Percentiles rank a stretch among this genome's conserved stretches.
phyloP scores from a whole-genome alignment of 2,113 vertebrate genomes.

The Sebastes fasciatus region DNA sequence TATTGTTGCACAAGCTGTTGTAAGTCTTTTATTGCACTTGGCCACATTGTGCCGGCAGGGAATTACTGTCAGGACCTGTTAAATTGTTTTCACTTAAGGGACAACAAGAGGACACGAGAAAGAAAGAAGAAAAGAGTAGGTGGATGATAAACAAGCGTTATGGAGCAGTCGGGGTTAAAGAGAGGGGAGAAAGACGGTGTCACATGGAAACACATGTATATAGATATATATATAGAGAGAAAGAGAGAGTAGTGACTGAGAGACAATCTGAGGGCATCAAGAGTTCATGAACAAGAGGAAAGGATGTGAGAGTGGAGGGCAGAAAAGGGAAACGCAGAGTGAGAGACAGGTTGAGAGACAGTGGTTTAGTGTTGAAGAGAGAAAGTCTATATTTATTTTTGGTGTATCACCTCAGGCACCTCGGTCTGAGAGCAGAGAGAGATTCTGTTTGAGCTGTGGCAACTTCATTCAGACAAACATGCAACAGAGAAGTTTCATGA shows the following conservation, averaged over 20 bases:
- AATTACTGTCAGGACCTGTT: neutral
- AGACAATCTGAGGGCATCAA: neutral
- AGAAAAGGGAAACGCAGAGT: neutral
- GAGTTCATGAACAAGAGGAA: constrained; percentile 28
- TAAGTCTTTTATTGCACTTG: neutral
- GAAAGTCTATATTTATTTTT: constrained; percentile 26
- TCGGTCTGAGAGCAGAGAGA: neutral
- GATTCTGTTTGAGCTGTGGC: constrained; percentile 14
- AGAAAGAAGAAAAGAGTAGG: neutral
- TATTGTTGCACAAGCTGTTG: neutral
- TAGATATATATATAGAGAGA: neutral
- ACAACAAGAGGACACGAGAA: neutral
- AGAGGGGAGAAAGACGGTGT: neutral
- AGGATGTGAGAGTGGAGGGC: neutral
- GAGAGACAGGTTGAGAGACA: neutral
- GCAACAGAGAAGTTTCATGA: neutral
- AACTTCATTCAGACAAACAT: constrained; percentile 14
- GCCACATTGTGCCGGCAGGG: neutral
- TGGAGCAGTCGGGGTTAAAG: neutral
- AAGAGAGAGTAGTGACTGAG: neutral
- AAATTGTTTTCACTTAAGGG: neutral
- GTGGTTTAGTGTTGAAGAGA: neutral
- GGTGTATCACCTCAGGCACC: constrained; percentile 4
- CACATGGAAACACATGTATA: no score
- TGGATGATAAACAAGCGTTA: constrained; percentile 8